Conservation (phyloP, 2,113 vertebrate genomes). For the Chionomys nivalis region DNA sequence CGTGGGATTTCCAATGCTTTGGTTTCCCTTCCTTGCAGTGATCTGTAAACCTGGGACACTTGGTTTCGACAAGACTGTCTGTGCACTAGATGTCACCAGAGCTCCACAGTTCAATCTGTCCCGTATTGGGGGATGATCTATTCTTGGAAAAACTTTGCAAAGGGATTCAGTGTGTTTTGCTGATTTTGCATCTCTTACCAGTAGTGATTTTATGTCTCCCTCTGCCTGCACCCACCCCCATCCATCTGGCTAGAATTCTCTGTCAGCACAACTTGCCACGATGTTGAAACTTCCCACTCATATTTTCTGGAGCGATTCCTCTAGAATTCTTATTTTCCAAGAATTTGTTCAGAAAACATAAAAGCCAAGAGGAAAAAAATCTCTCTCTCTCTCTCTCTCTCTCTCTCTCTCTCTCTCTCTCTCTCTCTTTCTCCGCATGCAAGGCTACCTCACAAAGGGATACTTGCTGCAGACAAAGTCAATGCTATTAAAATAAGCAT, state of each 20-base stretch:
- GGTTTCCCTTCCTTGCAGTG: background rate
- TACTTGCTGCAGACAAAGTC: background rate
- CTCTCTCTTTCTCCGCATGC: accelerated
- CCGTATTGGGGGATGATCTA: background rate
- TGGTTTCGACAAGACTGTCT: background rate
- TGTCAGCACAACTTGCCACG: slow-evolving; percentile 30
- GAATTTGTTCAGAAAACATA: slow-evolving; percentile 47
- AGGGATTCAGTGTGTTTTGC: slow-evolving; percentile 40
- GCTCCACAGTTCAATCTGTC: slow-evolving; percentile 6
- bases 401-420: no score
- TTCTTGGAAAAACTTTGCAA: slow-evolving; percentile 66
- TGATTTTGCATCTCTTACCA: slow-evolving; percentile 63
- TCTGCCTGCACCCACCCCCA: background rate
- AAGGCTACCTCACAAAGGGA: background rate
- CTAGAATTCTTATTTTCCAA: background rate
- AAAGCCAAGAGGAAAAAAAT: background rate
- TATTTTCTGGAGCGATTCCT: slow-evolving; percentile 43
- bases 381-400: no score
- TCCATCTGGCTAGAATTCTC: slow-evolving; percentile 2
- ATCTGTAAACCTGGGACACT: no score
- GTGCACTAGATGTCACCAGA: slow-evolving; percentile 86
- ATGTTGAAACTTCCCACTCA: background rate
- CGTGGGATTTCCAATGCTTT: background rate
- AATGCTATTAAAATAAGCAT: background rate
- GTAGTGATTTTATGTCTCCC: background rate